Conservation (phyloP, 2,888 invertebrate species). For the Schizotus pectinicornis region DNA sequence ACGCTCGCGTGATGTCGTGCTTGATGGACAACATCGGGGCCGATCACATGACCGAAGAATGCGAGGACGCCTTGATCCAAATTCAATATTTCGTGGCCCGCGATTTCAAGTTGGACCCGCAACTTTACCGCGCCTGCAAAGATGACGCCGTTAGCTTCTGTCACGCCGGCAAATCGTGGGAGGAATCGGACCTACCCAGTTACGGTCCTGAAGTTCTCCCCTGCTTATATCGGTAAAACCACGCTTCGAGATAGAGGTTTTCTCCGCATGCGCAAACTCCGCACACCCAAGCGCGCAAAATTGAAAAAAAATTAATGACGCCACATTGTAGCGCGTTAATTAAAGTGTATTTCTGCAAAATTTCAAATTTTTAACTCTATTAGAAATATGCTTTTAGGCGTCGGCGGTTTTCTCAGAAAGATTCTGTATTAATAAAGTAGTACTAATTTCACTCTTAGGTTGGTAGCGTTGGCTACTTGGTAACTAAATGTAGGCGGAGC, state of each 20-base stretch:
- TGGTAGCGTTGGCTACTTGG: no score
- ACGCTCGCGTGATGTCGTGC: constrained; percentile 88
- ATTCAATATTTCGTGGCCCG: constrained; percentile 97
- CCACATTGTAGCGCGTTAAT: no score
- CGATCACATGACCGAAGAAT: constrained; percentile 83
- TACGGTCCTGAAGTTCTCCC: constrained; percentile 85
- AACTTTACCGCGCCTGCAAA: constrained; percentile 86
- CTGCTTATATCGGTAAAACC: constrained; percentile 76
- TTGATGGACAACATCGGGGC: constrained; percentile 91
- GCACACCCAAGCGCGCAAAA: no score
- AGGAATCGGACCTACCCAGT: constrained; percentile 72
- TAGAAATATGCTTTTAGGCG: no score
- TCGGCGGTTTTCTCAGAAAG: no score
- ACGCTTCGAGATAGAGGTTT: neutral
- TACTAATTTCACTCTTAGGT: no score
- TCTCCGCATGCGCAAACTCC: no score
- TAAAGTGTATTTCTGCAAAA: no score
- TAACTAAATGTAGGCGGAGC: no score
- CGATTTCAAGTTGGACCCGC: constrained; percentile 91
- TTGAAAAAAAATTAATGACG: no score
- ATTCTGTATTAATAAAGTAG: no score
- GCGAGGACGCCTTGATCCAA: constrained; percentile 90
- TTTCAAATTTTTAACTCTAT: no score
- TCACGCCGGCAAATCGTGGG: constrained; percentile 79
- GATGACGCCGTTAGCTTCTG: constrained; percentile 85